Base-by-base conservation (phyloP, 2,888 invertebrate species). In the Phragmatobia fuliginosa region DNA sequence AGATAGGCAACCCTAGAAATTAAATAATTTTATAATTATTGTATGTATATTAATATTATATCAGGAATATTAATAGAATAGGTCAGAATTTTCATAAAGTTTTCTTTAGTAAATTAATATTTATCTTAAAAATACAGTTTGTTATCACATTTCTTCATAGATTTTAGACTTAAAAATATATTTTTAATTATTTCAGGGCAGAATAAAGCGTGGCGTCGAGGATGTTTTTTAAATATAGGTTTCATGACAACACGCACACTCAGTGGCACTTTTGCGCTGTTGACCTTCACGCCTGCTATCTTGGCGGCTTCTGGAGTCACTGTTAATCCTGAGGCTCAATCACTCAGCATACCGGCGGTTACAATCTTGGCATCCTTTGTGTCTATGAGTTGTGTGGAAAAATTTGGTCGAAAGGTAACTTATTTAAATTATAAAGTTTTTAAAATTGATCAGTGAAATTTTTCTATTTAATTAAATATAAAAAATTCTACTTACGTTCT, bases 331-430 rank as follows among this genome's bases (percentile, higher is more conserved):
- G 61, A 65, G 41, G 25, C 59, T 21, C 66, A 66, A 66, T 41
- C 66, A 33, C 58, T 66, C 25, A 66, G 66, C n/a, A 59, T 66
- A 21, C 66, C 94, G 4, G 81, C 85, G 10, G 86, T 93, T 11
- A 89, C 92, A 90, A 89, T 92, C 38, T 52, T 91, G 2, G 89
- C 90, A 0, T 90, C 91, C 0, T 75, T 91, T 18, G 66, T 89
- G 4, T 88, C 91, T 28, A 90, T 92, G 83, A 77, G 83, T 56
- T 88, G 86, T 62, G 88, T 94, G 16, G 94, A 94, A 68, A 90
- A 81, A 70, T 82, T 90, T 41, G 92, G 91, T 6, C 88, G 93
- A 74, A 92, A 90, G 90, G 94, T 94, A 79, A 49, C 10, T n/a
- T 7, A 8, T n/a, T n/a, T 21, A 45, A 21, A 45, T 16, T 45